These are phyloP conservation scores for Epiperipatus broadwayi DNA, from an alignment of 2,888 invertebrate genomes.

Conservation along the genomic window DNA sequence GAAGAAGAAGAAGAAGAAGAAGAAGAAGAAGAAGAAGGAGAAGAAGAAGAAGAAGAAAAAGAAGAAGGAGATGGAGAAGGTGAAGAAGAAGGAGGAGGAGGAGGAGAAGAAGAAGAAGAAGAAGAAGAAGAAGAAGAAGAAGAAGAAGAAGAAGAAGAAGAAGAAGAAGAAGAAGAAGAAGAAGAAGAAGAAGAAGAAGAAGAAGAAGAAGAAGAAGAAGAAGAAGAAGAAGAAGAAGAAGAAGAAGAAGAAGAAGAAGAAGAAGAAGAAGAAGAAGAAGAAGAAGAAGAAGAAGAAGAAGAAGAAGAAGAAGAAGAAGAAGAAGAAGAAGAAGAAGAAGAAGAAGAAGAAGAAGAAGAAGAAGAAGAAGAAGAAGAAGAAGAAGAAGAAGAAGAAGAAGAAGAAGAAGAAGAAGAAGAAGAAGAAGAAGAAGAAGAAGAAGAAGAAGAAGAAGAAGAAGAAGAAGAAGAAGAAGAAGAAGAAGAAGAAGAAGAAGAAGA, in stretches of 20 bases:
- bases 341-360: constrained; percentile 3
- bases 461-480: constrained; percentile 3
- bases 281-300: constrained; percentile 3
- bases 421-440: constrained; percentile 3
- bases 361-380: constrained; percentile 3
- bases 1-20: constrained; percentile 22
- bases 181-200: constrained; percentile 3
- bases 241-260: constrained; percentile 3
- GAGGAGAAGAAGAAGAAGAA: background rate
- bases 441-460: constrained; percentile 3
- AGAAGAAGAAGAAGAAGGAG: constrained; percentile 22
- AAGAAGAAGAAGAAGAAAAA: constrained; percentile 18
- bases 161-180: constrained; percentile 3
- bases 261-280: constrained; percentile 3
- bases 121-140: constrained; percentile 3
- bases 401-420: constrained; percentile 3
- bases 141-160: constrained; percentile 3
- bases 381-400: constrained; percentile 3
- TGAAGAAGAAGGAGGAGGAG: background rate
- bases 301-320: constrained; percentile 3
- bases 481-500: constrained; percentile 3
- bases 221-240: constrained; percentile 3
- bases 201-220: constrained; percentile 3
- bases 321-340: constrained; percentile 3
- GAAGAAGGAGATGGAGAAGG: constrained; percentile 9